phyloP scores from a whole-genome alignment of 2,113 vertebrate genomes.

The Pseudorasbora parva region DNA sequence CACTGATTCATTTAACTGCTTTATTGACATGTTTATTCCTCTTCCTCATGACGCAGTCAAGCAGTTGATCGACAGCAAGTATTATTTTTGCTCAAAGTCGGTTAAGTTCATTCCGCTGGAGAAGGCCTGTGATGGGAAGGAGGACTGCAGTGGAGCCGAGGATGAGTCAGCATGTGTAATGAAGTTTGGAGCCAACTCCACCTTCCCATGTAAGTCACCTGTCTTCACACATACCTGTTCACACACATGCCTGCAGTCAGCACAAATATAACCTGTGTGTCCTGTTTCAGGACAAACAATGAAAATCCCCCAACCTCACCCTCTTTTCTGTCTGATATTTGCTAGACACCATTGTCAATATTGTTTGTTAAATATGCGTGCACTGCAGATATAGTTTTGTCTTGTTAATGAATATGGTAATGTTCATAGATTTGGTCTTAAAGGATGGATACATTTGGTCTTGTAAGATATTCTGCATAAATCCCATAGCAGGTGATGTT shows the following conservation, averaged over 20 bases:
- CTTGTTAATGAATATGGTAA: too few species aligned
- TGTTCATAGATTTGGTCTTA: too few species aligned
- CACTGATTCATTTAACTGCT: neutral
- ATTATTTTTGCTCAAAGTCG: conserved; percentile 82
- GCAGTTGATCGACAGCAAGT: conserved; percentile 76
- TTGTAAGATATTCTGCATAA: too few species aligned
- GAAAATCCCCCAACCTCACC: neutral
- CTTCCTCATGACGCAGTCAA: conserved; percentile 75
- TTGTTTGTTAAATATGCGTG: too few species aligned
- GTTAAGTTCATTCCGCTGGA: conserved; percentile 79
- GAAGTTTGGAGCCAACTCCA: conserved; percentile 61
- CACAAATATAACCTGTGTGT: neutral
- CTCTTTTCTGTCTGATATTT: neutral
- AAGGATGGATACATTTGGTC: too few species aligned
- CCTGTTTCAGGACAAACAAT: conserved; percentile 8
- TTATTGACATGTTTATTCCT: neutral
- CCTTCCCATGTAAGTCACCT: conserved; percentile 70
- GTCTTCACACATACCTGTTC: neutral
- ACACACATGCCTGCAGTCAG: neutral
- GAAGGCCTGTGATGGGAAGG: conserved; percentile 76
- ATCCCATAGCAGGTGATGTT: too few species aligned
- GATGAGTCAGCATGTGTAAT: conserved; percentile 82
- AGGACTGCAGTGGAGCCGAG: conserved; percentile 81
- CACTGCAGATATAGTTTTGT: too few species aligned
- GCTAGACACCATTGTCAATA: neutral